phyloP scores from a whole-genome alignment of 1,140 invertebrate genomes.

The Matsumurasca onukii region DNA sequence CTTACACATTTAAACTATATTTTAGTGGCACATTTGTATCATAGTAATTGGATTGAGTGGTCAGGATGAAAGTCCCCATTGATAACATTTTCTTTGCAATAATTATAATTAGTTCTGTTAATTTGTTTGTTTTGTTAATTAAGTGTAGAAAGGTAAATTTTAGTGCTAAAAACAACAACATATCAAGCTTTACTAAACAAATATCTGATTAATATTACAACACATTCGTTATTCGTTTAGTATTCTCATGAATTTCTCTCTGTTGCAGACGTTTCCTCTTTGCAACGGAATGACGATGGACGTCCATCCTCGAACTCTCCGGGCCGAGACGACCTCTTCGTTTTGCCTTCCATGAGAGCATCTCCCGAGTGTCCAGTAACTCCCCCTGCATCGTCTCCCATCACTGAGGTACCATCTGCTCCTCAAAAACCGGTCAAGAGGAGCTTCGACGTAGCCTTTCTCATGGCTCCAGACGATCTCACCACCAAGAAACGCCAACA shows the following conservation, averaged over 20 bases:
- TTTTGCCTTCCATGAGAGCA: conserved; percentile 22
- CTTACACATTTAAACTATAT: too few species aligned
- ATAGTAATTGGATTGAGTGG: too few species aligned
- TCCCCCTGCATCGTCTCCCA: conserved; percentile 8
- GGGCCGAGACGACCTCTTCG: conserved; percentile 25
- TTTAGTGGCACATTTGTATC: too few species aligned
- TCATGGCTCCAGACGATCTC: conserved; percentile 82
- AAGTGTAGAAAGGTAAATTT: too few species aligned
- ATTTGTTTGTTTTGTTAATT: too few species aligned
- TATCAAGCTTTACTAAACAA: too few species aligned
- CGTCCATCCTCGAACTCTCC: conserved; percentile 36
- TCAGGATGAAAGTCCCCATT: too few species aligned
- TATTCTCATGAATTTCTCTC: conserved; percentile 2
- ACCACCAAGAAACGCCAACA: conserved; percentile 55
- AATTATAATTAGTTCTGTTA: too few species aligned
- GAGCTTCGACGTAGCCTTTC: conserved; percentile 84
- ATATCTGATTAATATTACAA: too few species aligned
- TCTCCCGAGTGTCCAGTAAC: conserved; percentile 10
- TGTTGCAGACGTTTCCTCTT: conserved; percentile 14
- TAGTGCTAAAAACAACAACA: too few species aligned
- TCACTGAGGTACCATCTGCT: conserved; percentile 11
- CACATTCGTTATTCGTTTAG: not conserved
- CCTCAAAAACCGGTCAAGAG: conserved; percentile 46
- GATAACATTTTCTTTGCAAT: too few species aligned
- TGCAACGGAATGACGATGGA: conserved; percentile 42